These are phyloP conservation scores for Hoplostethus atlanticus DNA, from an alignment of 2,797 vertebrate genomes.

Conservation along the genomic window DNA sequence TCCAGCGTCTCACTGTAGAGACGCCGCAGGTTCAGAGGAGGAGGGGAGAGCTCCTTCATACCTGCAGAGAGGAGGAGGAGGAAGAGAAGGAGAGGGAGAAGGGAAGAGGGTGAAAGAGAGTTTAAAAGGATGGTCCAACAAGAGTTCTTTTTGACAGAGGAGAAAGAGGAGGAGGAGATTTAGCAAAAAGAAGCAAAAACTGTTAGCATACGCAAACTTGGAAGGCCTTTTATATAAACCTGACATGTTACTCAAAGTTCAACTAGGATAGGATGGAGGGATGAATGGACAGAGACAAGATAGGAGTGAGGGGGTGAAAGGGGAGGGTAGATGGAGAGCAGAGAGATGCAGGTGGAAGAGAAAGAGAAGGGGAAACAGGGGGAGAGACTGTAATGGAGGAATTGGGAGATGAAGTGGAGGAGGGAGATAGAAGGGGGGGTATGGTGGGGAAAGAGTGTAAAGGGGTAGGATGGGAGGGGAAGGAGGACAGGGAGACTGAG, in stretches of 20 bases:
- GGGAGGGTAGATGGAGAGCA: too few species aligned
- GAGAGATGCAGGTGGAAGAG: not conserved
- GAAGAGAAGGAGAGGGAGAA: not conserved
- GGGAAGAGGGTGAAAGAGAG: constrained; percentile 19
- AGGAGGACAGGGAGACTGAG: constrained; percentile 16
- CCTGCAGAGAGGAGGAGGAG: constrained; percentile 77
- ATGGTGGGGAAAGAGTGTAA: not conserved
- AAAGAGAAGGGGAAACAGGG: constrained; percentile 9
- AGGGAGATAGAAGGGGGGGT: not conserved
- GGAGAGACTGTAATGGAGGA: not conserved
- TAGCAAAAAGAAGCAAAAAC: too few species aligned
- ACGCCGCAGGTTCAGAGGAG: constrained; percentile 92
- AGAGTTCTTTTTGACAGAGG: too few species aligned
- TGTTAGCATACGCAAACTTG: too few species aligned
- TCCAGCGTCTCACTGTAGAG: constrained; percentile 92
- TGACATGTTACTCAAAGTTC: constrained; percentile 10
- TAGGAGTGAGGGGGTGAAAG: too few species aligned
- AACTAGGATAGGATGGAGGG: too few species aligned
- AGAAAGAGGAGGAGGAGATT: too few species aligned
- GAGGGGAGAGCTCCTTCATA: constrained; percentile 93
- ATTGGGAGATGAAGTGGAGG: not conserved
- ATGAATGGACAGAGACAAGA: too few species aligned
- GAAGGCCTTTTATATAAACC: constrained; percentile 4
- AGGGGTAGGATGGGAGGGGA: constrained; percentile 3
- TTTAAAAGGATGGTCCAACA: constrained; percentile 12